Evolutionary conservation across 1,140 invertebrate species (phyloP).

Genomic region (Dermatophagoides farinae): DNA sequence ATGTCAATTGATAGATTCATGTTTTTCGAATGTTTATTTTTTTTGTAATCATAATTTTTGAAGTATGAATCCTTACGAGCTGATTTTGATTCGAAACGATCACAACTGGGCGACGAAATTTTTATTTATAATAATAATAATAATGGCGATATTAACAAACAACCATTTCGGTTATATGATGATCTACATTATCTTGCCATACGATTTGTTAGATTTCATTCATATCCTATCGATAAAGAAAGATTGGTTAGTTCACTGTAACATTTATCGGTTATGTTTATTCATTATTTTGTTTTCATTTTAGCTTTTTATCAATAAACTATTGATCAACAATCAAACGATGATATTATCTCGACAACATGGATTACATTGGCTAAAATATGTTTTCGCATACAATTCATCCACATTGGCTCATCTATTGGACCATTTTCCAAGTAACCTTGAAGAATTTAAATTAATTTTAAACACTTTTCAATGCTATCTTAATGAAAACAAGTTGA

Average conservation of each 20-base stretch:
- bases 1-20: neutral
- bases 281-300: conserved; percentile 1
- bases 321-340: neutral
- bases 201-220: conserved; percentile 2
- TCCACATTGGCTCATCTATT: neutral
- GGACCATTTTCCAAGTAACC: neutral
- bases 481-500: neutral
- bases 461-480: neutral
- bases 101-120: neutral
- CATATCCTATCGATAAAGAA: neutral
- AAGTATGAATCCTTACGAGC: neutral
- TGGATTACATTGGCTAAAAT: conserved; percentile 11
- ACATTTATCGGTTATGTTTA: too few relatives aligned
- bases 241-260: conserved; percentile 11
- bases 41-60: neutral
- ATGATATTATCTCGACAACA: neutral
- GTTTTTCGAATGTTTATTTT: neutral
- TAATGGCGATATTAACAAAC: neutral
- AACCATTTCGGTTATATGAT: neutral
- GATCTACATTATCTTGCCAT: neutral
- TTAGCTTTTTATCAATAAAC: conserved; percentile 7
- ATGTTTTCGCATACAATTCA: neutral
- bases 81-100: neutral
- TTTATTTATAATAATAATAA: neutral
- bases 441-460: neutral